Evolutionary conservation across 2,888 invertebrate genomes (phyloP).

Genomic region (Aleiodes alternator): DNA sequence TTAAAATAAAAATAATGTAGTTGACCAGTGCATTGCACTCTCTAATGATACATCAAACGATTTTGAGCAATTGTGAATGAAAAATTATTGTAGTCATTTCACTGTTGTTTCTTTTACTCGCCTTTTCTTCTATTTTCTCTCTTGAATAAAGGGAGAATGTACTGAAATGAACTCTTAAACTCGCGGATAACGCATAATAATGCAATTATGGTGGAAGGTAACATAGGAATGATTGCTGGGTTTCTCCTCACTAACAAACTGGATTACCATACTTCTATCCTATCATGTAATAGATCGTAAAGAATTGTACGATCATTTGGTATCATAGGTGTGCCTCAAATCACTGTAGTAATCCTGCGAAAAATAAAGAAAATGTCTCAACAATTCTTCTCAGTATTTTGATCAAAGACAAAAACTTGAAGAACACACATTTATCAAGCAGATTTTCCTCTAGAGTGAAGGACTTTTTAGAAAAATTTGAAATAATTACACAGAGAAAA

Average conservation of each 20-base stretch:
- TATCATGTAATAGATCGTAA: constrained; percentile 48
- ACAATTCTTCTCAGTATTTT: background rate
- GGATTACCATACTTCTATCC: constrained; percentile 47
- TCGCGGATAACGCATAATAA: constrained; percentile 41
- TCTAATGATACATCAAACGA: constrained; percentile 6
- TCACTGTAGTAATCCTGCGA: constrained; percentile 1
- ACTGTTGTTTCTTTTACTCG: background rate
- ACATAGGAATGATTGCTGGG: constrained; percentile 48
- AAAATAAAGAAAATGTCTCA: background rate
- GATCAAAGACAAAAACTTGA: no score
- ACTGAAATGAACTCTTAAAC: constrained; percentile 20
- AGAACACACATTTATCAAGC: no score
- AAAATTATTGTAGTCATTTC: constrained; percentile 4
- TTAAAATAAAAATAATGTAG: background rate
- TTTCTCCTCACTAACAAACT: constrained; percentile 50
- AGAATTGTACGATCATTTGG: constrained; percentile 38
- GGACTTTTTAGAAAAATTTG: no score
- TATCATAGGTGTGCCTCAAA: constrained; percentile 47
- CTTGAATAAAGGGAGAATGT: constrained; percentile 1
- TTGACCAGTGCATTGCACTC: constrained; percentile 11
- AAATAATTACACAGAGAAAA: no score
- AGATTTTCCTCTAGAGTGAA: no score
- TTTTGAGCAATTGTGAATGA: background rate
- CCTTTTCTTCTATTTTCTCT: background rate
- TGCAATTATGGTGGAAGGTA: constrained; percentile 47